Evolutionary conservation across 1,140 invertebrate genomes (phyloP).

Genomic region (Rhysida immarginata): DNA sequence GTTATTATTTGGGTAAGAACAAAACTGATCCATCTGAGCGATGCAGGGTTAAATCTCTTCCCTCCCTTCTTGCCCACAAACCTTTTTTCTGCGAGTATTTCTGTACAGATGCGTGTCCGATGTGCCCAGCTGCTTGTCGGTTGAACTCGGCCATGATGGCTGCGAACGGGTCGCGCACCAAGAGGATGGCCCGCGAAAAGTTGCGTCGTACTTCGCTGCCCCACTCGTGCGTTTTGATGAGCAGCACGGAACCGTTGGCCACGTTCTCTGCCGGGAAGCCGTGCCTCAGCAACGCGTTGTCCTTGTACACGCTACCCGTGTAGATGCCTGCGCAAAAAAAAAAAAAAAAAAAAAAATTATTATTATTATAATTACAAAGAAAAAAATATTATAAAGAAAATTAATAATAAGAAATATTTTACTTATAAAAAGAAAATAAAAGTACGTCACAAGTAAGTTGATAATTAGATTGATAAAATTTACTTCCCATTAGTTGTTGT

Average conservation of each 20-base stretch:
- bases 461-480: too few species aligned
- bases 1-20: too few species aligned
- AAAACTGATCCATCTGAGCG: too few species aligned
- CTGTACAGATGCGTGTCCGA: slow-evolving; percentile 47
- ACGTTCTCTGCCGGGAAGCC: slow-evolving; percentile 64
- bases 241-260: slow-evolving; percentile 50
- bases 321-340: slow-evolving; percentile 37
- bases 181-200: slow-evolving; percentile 47
- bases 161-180: slow-evolving; percentile 51
- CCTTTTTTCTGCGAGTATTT: slow-evolving; percentile 42
- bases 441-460: too few species aligned
- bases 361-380: too few species aligned
- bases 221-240: slow-evolving; percentile 65
- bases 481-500: too few species aligned
- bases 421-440: too few species aligned
- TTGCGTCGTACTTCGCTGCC: slow-evolving; percentile 39
- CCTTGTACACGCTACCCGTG: slow-evolving; percentile 62
- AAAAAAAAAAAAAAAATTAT: slow-evolving; percentile 8
- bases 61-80: too few species aligned
- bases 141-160: slow-evolving; percentile 58
- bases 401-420: too few species aligned
- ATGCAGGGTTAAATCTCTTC: too few species aligned
- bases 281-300: slow-evolving; percentile 50
- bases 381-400: too few species aligned
- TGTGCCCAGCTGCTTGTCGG: slow-evolving; percentile 49